Conservation (phyloP, 2,113 vertebrate species). For the Phrynosoma blainvillii region DNA sequence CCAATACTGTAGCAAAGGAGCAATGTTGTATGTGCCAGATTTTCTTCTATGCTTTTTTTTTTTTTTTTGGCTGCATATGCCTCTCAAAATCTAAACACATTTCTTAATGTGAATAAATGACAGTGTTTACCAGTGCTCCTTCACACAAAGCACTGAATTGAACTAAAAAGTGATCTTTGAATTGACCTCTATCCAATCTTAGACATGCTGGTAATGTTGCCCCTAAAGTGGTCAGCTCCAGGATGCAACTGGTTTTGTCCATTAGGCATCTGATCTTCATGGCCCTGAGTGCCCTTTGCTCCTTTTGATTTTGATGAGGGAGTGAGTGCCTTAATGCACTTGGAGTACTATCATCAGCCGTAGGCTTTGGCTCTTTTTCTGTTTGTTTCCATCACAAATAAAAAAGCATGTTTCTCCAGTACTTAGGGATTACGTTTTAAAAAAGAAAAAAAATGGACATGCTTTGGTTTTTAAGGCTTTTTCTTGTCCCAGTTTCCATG, state of each 20-base stretch:
- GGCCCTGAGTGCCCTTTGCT: not conserved
- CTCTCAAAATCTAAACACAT: not conserved
- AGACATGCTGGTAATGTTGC: not conserved
- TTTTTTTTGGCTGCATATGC: not conserved
- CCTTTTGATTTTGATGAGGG: not conserved
- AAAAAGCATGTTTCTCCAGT: not conserved
- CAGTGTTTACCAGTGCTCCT: not conserved
- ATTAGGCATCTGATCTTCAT: slow-evolving; percentile 2
- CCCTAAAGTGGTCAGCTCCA: not conserved
- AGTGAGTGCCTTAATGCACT: slow-evolving; percentile 8
- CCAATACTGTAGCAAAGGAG: not conserved
- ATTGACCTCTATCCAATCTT: slow-evolving; percentile 4
- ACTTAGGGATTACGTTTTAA: not conserved
- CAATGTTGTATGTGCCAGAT: not conserved
- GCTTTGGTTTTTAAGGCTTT: not conserved
- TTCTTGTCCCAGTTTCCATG: slow-evolving; percentile 40
- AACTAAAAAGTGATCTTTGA: not conserved
- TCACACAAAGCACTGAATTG: not conserved
- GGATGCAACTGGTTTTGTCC: not conserved
- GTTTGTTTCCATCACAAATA: slow-evolving; percentile 26
- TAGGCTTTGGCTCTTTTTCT: not conserved
- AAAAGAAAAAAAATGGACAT: slow-evolving; percentile 1
- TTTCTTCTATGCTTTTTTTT: not conserved
- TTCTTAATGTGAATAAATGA: not conserved
- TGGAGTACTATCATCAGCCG: not conserved